Conservation (phyloP, 1,140 invertebrate genomes). For the Dendrolimus punctatus region DNA sequence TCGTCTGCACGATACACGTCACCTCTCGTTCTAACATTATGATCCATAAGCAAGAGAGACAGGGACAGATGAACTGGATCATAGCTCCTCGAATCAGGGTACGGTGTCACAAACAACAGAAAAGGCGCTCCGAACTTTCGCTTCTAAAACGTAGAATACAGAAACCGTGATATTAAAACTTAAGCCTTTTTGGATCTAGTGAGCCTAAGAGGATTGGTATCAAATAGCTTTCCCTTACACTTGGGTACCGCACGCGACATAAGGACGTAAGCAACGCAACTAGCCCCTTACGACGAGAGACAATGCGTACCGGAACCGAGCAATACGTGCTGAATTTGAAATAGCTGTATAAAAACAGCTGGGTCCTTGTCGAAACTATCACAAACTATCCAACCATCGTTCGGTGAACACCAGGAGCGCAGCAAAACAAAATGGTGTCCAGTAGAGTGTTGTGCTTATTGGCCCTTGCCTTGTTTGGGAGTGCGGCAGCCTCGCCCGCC, state of each 20-base stretch:
- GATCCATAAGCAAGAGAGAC: conserved; percentile 12
- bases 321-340: conserved; percentile 67
- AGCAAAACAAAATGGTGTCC: conserved; percentile 60
- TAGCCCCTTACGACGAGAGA: conserved; percentile 46
- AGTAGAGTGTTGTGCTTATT: conserved; percentile 66
- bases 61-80: conserved; percentile 44
- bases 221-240: conserved; percentile 71
- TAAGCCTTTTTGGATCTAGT: conserved; percentile 37
- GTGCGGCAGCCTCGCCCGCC: conserved; percentile 74
- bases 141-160: conserved; percentile 38
- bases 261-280: conserved; percentile 42
- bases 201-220: conserved; percentile 53
- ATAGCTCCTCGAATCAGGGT: conserved; percentile 50
- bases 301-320: conserved; percentile 63
- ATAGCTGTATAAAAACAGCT: conserved; percentile 71
- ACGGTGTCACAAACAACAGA: conserved; percentile 70
- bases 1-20: conserved; percentile 16
- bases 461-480: conserved; percentile 63
- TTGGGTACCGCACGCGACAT: conserved; percentile 31
- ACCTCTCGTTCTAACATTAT: conserved; percentile 23
- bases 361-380: conserved; percentile 64
- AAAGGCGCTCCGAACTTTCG: conserved; percentile 39
- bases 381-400: conserved; percentile 57
- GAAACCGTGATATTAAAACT: conserved; percentile 25
- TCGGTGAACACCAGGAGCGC: conserved; percentile 55